Evolutionary conservation across 1,140 invertebrate genomes (phyloP), one percentile per base, ranked within the genome.

Genomic region (Monomorium pharaonis): DNA sequence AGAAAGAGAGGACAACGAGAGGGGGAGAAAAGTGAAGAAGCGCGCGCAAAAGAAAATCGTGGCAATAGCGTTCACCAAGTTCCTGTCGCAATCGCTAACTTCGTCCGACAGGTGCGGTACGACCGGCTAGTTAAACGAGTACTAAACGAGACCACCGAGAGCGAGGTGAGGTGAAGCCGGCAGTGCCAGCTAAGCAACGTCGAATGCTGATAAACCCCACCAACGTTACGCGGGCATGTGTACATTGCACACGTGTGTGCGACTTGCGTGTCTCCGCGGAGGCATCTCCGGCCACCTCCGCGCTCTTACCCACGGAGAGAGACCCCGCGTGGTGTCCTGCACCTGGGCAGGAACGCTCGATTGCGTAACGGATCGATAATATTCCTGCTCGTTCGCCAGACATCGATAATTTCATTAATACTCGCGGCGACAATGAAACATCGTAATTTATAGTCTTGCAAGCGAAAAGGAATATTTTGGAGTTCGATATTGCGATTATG

Each of bases 171-270:
- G 90, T 65, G 89, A 91, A 88, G 87, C 37, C 87, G 67, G 81
- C 76, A 67, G 65, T 90, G 87, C 88, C 89, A 91, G 84, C 91
- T 87, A 92, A 92, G 91, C 88, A 92, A 91, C 84, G 72, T 84
- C 84, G 84, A 90, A 92, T 86, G 88, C 91, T 91, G 91, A 92
- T 92, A 92, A 92, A 81, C 91, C 63, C 91, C 91, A 87, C 89
- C 91, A 90, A 76, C 62, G 56, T 47, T 54, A n/a, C 51, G 54
- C 56, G 58, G 81, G 72, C 85, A 74, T 80, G 78, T 63, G 42
- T 67, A 78, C 81, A 84, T 78, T 63, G 42, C 62, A 78, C 81
- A 84, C 85, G 65, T 65, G 67, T 83, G 89, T 30, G 78, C 83
- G 65, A 60, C 65, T 54, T 58, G 76, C 47, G 54, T 86, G n/a